Evolutionary conservation across 2,113 vertebrate genomes (phyloP).

Genomic region (Naja naja): DNA sequence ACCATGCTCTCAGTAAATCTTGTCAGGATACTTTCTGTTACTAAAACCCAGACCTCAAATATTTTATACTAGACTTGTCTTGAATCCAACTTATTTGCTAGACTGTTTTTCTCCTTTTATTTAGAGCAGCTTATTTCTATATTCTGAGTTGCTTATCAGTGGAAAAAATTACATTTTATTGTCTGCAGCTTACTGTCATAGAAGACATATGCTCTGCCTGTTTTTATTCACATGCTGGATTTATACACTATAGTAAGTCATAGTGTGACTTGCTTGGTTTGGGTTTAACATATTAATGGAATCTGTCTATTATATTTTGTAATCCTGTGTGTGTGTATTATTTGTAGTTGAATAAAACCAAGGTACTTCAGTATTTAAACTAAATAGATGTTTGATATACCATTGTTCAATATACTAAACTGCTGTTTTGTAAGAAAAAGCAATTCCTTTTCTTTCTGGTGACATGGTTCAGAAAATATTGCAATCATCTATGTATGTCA

Average conservation of each 20-base stretch:
- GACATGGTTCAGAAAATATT: conserved; percentile 10
- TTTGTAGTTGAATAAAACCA: background rate
- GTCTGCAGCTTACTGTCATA: background rate
- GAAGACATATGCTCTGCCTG: background rate
- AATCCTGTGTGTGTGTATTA: background rate
- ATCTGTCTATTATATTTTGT: background rate
- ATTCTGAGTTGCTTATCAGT: background rate
- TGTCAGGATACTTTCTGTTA: background rate
- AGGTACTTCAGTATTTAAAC: background rate
- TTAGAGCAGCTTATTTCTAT: background rate
- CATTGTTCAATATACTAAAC: background rate
- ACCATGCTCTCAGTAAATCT: background rate
- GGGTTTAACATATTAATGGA: background rate
- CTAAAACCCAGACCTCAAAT: background rate
- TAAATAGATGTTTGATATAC: background rate
- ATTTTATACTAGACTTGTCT: background rate
- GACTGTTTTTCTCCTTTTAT: background rate
- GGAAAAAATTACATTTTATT: background rate
- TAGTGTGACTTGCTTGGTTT: background rate
- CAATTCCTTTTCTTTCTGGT: background rate
- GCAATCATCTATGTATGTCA: background rate
- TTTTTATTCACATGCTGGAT: background rate
- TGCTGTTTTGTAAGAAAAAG: background rate
- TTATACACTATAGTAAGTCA: background rate
- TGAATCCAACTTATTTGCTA: background rate